Percentiles rank a stretch among this genome's conserved stretches.
Evolutionary conservation across 1,140 invertebrate species (phyloP).

Genomic region (Tetraneura akinire): DNA sequence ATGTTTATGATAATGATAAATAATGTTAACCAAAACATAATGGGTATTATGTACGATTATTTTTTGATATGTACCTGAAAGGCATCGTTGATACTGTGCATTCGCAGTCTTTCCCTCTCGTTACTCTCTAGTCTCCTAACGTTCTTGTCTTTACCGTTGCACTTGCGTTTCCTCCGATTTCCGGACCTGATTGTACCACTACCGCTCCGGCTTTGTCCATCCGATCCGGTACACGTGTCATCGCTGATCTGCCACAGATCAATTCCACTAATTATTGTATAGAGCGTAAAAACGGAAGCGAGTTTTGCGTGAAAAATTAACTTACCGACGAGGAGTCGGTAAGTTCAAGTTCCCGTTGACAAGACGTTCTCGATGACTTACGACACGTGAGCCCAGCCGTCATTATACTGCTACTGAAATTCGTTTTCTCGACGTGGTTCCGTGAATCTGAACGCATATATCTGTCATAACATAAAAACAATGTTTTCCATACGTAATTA

Average conservation of each 20-base stretch:
- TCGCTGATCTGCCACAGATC: slow-evolving; percentile 50
- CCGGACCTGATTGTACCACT: slow-evolving; percentile 53
- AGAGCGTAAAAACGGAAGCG: slow-evolving; percentile 2
- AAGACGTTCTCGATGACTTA: slow-evolving; percentile 37
- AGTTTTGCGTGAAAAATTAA: not conserved
- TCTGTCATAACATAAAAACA: not conserved
- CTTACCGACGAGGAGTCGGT: slow-evolving; percentile 54
- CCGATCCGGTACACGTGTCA: slow-evolving; percentile 47
- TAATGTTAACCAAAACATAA: no score
- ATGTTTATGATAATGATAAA: no score
- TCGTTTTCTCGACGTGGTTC: slow-evolving; percentile 8
- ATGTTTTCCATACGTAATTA: no score
- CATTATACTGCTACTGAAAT: slow-evolving; percentile 7
- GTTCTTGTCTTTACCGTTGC: slow-evolving; percentile 79
- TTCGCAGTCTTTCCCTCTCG: slow-evolving; percentile 86
- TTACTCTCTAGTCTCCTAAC: slow-evolving; percentile 85
- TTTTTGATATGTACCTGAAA: slow-evolving; percentile 70
- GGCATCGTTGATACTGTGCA: slow-evolving; percentile 90
- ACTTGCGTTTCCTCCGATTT: slow-evolving; percentile 63
- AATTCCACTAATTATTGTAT: slow-evolving; percentile 39
- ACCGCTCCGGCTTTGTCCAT: slow-evolving; percentile 30
- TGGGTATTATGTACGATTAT: no score
- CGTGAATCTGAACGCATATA: slow-evolving; percentile 33
- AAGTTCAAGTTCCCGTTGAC: slow-evolving; percentile 52
- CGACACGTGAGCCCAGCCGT: slow-evolving; percentile 18